Percentiles rank a stretch among this genome's conserved stretches.
phyloP scores from a whole-genome alignment of 2,888 invertebrate genomes.

The Drosophila antonietae region DNA sequence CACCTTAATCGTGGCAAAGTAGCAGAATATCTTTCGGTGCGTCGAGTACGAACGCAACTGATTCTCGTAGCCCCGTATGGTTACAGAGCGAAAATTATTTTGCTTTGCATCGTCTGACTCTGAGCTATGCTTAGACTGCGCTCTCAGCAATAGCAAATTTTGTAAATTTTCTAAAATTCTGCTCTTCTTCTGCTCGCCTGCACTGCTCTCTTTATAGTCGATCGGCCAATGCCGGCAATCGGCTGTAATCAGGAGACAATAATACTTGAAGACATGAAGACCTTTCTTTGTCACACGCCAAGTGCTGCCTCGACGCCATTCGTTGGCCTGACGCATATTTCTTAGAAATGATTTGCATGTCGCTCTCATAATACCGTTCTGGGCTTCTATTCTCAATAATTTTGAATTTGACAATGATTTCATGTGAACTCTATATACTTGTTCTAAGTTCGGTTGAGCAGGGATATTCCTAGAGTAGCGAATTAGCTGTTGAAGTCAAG shows the following conservation, averaged over 20 bases:
- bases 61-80: slow-evolving; percentile 59
- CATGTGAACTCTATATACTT: neutral
- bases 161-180: too few species aligned
- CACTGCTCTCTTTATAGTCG: neutral
- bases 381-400: slow-evolving; percentile 3
- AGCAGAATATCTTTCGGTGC: slow-evolving; percentile 54
- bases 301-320: neutral
- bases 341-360: slow-evolving; percentile 2
- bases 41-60: slow-evolving; percentile 45
- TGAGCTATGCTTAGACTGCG: neutral
- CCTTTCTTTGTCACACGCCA: neutral
- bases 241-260: neutral
- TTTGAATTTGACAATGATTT: slow-evolving; percentile 39
- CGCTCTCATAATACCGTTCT: neutral
- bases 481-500: too few species aligned
- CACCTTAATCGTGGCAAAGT: slow-evolving; percentile 61
- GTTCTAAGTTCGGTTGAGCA: neutral
- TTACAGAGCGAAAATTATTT: slow-evolving; percentile 36
- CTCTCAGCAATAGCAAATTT: neutral
- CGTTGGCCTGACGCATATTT: neutral
- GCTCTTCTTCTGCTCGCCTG: neutral
- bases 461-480: neutral
- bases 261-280: slow-evolving; percentile 3
- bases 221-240: neutral
- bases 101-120: neutral